Conservation (phyloP, 2,113 vertebrate genomes). For the Chamaea fasciata region DNA sequence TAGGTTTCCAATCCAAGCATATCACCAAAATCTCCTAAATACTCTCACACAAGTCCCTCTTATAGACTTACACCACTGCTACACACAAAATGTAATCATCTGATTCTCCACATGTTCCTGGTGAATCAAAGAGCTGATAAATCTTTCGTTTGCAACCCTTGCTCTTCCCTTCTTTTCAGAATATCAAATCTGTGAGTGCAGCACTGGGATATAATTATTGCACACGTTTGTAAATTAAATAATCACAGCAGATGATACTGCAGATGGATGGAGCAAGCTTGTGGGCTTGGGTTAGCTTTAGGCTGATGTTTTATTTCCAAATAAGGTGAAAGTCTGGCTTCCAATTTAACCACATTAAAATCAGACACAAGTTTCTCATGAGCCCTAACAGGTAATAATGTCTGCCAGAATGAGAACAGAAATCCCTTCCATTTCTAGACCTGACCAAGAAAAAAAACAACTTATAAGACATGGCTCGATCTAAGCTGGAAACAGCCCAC, state of each 20-base stretch:
- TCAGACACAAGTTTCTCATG: not conserved
- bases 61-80: not conserved
- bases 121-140: not conserved
- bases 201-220: not conserved
- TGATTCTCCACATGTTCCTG: not conserved
- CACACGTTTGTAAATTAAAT: conserved; percentile 13
- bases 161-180: not conserved
- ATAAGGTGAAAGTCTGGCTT: conserved; percentile 1
- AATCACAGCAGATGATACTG: not conserved
- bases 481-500: not conserved
- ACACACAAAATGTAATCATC: not conserved
- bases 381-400: not conserved
- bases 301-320: conserved; percentile 16
- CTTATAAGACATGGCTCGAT: not conserved
- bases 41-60: not conserved
- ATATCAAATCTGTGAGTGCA: not conserved
- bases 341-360: not conserved
- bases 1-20: not conserved
- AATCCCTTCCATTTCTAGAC: not conserved
- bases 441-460: not conserved
- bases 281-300: not conserved
- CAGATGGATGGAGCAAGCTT: not conserved
- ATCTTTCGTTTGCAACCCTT: not conserved
- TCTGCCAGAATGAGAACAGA: not conserved
- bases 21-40: not conserved